Conservation (phyloP, 2,113 vertebrate species). For the Verasper variegatus region DNA sequence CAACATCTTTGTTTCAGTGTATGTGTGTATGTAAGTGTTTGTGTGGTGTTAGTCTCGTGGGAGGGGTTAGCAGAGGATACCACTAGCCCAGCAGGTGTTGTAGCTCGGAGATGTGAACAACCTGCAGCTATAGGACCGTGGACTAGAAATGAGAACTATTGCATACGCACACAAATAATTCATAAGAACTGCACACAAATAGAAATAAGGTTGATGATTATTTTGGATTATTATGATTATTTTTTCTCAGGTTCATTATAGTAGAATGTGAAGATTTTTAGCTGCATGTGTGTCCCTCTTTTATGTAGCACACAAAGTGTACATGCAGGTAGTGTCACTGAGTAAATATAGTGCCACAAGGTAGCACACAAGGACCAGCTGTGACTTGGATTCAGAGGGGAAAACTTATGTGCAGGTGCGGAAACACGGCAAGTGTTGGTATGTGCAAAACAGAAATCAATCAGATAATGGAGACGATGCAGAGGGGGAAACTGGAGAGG, state of each 20-base stretch:
- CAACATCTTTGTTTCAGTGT: background rate
- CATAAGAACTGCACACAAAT: too few species aligned
- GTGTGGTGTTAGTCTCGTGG: slow-evolving; percentile 58
- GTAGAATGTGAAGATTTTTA: background rate
- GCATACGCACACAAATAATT: background rate
- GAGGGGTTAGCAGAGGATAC: slow-evolving; percentile 79
- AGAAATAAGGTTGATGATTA: background rate
- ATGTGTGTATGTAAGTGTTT: slow-evolving; percentile 3
- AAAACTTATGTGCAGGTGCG: slow-evolving; percentile 20
- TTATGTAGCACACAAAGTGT: background rate
- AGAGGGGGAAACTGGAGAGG: slow-evolving; percentile 6
- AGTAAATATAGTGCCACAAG: background rate
- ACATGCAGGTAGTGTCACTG: background rate
- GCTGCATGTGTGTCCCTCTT: too few species aligned
- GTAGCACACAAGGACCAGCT: background rate
- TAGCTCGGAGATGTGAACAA: slow-evolving; percentile 67
- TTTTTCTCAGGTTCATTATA: background rate
- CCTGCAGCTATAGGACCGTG: slow-evolving; percentile 63
- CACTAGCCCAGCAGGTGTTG: slow-evolving; percentile 1
- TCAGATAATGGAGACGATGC: slow-evolving; percentile 25
- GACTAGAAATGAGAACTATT: slow-evolving; percentile 34
- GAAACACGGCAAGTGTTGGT: background rate
- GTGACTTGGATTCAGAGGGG: slow-evolving; percentile 9
- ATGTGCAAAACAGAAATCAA: slow-evolving; percentile 21
- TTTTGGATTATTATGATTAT: background rate